A percentile compares a stretch with the other conserved stretches of the same genome.
These are phyloP conservation scores for Zootoca vivipara DNA, from an alignment of 2,113 vertebrate species.

Conservation along the genomic window DNA sequence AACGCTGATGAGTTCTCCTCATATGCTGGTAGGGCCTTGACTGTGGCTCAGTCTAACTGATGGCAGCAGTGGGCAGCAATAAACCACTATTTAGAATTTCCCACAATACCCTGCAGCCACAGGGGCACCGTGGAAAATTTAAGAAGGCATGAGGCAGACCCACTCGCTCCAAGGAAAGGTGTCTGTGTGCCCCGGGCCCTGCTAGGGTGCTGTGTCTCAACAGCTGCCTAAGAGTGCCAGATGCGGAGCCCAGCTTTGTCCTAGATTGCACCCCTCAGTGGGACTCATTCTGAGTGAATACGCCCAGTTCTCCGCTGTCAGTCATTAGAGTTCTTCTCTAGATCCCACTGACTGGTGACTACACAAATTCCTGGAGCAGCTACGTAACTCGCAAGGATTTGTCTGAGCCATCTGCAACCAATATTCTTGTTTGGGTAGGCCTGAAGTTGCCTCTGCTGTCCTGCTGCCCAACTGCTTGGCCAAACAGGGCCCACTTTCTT, in stretches of 20 bases:
- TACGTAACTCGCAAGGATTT: too few relatives aligned
- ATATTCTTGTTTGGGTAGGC: constrained; percentile 44
- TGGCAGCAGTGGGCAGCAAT: not conserved
- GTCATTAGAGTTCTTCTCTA: not conserved
- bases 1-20: not conserved
- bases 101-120: not conserved
- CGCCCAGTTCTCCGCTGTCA: not conserved
- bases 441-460: constrained; percentile 27
- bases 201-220: not conserved
- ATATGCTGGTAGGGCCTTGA: too few relatives aligned
- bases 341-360: not conserved
- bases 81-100: not conserved
- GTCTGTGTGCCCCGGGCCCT: not conserved
- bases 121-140: not conserved
- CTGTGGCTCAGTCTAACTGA: not conserved
- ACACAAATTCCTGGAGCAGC: not conserved
- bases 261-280: not conserved
- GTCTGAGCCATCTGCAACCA: constrained; percentile 1
- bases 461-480: constrained; percentile 16
- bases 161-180: too few relatives aligned
- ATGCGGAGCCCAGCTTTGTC: not conserved
- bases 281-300: not conserved
- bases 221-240: too few relatives aligned
- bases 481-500: constrained; percentile 22
- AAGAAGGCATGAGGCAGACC: not conserved